Evolutionary conservation across 2,888 invertebrate species (phyloP), one percentile per base, ranked within the genome.

Genomic region (Pristionchus mayeri): DNA sequence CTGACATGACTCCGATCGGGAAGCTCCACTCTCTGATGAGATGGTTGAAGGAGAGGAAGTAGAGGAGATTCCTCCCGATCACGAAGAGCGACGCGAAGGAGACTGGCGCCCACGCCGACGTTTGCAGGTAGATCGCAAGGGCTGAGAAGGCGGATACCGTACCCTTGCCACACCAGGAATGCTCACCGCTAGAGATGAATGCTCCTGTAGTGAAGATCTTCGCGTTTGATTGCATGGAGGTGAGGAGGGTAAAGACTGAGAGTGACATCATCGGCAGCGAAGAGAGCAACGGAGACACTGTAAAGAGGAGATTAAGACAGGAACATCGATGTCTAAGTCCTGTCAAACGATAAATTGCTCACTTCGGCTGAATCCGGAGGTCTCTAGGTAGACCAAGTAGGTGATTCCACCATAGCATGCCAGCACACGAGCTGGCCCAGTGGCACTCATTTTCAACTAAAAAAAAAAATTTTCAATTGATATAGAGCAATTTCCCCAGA

Each of bases 261-360:
- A 88, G 84, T 11, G 87, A 83, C 3, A 87, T 79, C 44, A 86
- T 30, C n/a, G 88, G 88, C 30, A 85, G 79, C n/a, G 86, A 83
- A 13, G 86, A 63, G n/a, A 88, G 84, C 71, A 86, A 75, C 24
- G 86, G 86, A 67, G 80, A 63, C 34, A 54, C 84, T 84, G 52
- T 30, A 78, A 78, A 78, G 37, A 40, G 71, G 3, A 3, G 71
- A n/a, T 71, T 40, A 71, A 44, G 11, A n/a, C 40, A 71, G 71
- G 4, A 71, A 71, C n/a, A 9, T 24, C 71, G 71, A 16, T 44
- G 24, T 9, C n/a, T 24, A 9, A 71, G 3, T 18, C 21, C n/a
- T 44, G 71, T n/a, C n/a, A n/a, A n/a, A 54, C 54, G n/a, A 16
- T 79, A 52, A 44, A 71, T 24, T 9, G 21, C 63, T 82, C n/a